These are phyloP conservation scores for Pteronotus mesoamericanus DNA, from an alignment of 2,797 vertebrate genomes.

Conservation along the genomic window DNA sequence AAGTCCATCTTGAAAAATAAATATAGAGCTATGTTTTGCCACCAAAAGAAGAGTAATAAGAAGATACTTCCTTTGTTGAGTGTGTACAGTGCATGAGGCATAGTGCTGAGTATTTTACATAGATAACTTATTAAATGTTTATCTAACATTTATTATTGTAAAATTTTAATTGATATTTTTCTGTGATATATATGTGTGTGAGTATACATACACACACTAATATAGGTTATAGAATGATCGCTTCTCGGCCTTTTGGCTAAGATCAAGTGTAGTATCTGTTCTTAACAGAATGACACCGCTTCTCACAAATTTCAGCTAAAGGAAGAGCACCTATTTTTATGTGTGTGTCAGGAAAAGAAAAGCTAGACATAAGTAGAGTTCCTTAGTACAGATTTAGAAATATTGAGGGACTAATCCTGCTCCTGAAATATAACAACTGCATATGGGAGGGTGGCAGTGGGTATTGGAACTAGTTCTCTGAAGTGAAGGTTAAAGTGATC, in stretches of 20 bases:
- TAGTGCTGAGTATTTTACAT: not conserved
- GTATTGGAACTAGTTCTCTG: not conserved
- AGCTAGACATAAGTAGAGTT: not conserved
- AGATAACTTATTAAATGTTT: not conserved
- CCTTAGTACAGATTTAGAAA: constrained; percentile 9
- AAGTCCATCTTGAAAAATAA: not conserved
- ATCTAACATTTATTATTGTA: not conserved
- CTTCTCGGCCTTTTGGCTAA: too few species aligned
- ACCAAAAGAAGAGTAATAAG: not conserved
- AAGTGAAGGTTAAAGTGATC: not conserved
- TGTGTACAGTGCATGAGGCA: not conserved
- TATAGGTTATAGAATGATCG: too few species aligned
- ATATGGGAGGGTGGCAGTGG: not conserved
- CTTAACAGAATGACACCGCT: not conserved
- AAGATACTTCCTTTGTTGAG: not conserved
- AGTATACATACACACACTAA: too few species aligned
- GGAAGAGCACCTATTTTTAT: not conserved
- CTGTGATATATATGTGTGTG: too few species aligned
- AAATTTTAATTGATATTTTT: not conserved
- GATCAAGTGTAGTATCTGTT: too few species aligned
- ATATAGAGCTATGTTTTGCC: not conserved
- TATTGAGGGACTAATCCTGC: not conserved
- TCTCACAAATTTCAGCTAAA: not conserved
- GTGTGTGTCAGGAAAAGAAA: not conserved
- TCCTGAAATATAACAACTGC: not conserved